Percentiles rank a stretch among this genome's conserved stretches.
phyloP scores from a whole-genome alignment of 2,888 invertebrate species.

The Clunio marinus region DNA sequence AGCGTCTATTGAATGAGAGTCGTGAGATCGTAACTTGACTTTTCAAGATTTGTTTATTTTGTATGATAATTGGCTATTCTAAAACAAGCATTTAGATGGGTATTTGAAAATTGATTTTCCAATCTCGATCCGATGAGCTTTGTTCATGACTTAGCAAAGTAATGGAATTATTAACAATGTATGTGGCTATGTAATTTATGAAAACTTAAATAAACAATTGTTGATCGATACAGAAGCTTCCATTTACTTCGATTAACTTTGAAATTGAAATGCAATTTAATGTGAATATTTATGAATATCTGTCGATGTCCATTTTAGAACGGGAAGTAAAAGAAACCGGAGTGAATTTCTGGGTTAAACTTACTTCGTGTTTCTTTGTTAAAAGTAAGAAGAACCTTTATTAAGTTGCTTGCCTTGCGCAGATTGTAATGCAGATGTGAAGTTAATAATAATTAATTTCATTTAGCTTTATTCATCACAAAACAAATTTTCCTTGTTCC shows the following conservation, averaged over 20 bases:
- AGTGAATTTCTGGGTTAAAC: background rate
- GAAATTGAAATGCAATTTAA: conserved; percentile 12
- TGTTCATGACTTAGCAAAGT: background rate
- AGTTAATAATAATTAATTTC: conserved; percentile 10
- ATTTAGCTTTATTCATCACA: background rate
- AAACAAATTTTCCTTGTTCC: background rate
- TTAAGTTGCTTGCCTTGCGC: background rate
- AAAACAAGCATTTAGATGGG: background rate
- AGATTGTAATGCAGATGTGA: conserved; percentile 5
- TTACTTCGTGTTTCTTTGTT: conserved; percentile 7
- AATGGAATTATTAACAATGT: background rate
- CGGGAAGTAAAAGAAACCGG: background rate
- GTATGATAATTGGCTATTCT: conserved; percentile 16
- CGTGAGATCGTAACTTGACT: background rate
- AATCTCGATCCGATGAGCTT: background rate
- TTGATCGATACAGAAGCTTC: too few relatives aligned
- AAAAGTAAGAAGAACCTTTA: background rate
- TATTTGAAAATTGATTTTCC: background rate
- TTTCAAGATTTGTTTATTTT: background rate
- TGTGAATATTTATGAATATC: background rate
- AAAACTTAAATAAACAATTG: too few relatives aligned
- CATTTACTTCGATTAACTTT: too few relatives aligned
- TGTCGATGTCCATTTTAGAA: background rate
- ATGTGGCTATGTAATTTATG: too few relatives aligned
- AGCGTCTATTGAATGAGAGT: background rate